Conservation (phyloP, 2,797 vertebrate species). For the Myripristis jacobus region DNA sequence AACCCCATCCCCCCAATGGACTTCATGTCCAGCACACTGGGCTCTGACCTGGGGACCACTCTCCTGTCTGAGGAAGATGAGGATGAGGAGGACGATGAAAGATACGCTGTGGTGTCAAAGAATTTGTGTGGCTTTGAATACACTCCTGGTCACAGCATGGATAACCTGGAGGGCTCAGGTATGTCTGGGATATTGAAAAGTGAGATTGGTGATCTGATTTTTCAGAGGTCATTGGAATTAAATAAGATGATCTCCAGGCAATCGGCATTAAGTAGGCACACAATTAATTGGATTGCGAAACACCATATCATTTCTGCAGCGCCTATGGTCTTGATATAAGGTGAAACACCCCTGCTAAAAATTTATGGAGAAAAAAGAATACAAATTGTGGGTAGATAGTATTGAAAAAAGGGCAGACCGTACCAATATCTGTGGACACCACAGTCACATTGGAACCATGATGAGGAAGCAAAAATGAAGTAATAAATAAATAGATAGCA, state of each 20-base stretch:
- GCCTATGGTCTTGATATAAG: not conserved
- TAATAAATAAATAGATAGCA: too few species aligned
- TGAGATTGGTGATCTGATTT: not conserved
- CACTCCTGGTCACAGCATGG: constrained; percentile 88
- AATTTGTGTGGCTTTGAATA: constrained; percentile 90
- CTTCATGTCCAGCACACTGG: constrained; percentile 90
- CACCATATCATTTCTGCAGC: not conserved
- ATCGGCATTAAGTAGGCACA: constrained; percentile 53
- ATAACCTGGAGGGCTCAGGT: constrained; percentile 90
- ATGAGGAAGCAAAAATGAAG: too few species aligned
- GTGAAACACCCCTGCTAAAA: too few species aligned
- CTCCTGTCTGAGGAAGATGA: constrained; percentile 90
- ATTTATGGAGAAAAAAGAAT: too few species aligned
- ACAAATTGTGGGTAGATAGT: too few species aligned
- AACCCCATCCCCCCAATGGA: constrained; percentile 88
- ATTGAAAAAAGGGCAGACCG: too few species aligned
- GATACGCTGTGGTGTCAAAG: constrained; percentile 84
- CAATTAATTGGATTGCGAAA: not conserved
- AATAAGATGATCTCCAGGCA: not conserved
- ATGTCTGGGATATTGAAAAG: constrained; percentile 67
- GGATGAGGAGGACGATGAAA: constrained; percentile 84
- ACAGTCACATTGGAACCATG: too few species aligned
- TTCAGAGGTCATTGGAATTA: constrained; percentile 6
- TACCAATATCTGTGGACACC: too few species aligned
- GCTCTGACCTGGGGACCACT: constrained; percentile 91